A percentile compares a stretch with the other conserved stretches of the same genome.
Conservation (phyloP, 2,797 vertebrate genomes). For the Poecilia picta region DNA sequence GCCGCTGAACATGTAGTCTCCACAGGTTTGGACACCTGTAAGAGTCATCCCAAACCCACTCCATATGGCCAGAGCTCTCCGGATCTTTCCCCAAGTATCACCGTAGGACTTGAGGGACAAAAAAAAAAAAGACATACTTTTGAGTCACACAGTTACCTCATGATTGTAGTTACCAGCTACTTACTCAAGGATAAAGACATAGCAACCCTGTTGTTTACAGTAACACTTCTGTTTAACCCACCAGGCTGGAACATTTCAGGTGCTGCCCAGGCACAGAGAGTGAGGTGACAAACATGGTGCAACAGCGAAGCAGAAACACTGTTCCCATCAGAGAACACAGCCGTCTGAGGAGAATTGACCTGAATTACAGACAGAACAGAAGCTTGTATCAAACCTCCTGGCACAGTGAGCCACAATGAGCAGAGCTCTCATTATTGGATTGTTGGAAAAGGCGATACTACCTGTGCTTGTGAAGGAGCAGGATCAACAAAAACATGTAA, state of each 20-base stretch:
- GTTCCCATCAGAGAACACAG: conserved; percentile 95
- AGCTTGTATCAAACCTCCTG: not conserved
- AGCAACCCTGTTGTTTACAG: conserved; percentile 13
- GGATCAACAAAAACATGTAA: conserved; percentile 91
- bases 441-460: conserved; percentile 76
- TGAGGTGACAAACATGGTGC: conserved; percentile 95
- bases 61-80: conserved; percentile 92
- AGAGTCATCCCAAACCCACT: conserved; percentile 96
- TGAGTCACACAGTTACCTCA: conserved; percentile 10
- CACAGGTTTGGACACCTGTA: conserved; percentile 95
- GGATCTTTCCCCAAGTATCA: conserved; percentile 89
- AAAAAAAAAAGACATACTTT: not conserved
- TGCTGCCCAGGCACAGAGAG: conserved; percentile 95
- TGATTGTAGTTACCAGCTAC: not conserved
- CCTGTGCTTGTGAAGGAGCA: conserved; percentile 97
- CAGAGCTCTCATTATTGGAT: not conserved
- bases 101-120: conserved; percentile 83
- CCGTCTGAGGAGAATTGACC: conserved; percentile 92
- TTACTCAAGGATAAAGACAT: not conserved
- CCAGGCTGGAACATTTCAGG: conserved; percentile 90
- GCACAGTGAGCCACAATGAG: not conserved
- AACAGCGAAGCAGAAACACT: conserved; percentile 92
- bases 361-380: conserved; percentile 59
- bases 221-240: conserved; percentile 57
- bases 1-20: conserved; percentile 98